These are phyloP conservation scores for Drosophila anomalata DNA, from an alignment of 2,888 invertebrate genomes.

Conservation along the genomic window DNA sequence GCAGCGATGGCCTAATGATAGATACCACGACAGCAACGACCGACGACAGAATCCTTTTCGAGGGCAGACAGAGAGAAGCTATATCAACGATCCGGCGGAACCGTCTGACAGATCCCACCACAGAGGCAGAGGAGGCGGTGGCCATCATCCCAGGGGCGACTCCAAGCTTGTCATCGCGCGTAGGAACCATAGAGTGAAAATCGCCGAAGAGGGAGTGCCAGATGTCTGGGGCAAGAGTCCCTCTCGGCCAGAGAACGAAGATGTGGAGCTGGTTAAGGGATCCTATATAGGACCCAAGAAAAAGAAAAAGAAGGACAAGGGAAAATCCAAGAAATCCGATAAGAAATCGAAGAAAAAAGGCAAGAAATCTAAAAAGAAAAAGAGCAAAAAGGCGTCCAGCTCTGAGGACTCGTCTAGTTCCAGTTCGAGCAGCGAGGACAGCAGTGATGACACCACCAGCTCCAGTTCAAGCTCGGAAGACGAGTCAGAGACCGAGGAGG, in stretches of 20 bases:
- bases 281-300: constrained; percentile 70
- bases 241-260: constrained; percentile 83
- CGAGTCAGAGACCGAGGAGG: constrained; percentile 71
- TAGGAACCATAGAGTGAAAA: constrained; percentile 89
- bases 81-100: constrained; percentile 69
- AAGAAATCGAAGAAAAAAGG: constrained; percentile 62
- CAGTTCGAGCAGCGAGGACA: constrained; percentile 51
- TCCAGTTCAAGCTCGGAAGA: constrained; percentile 67
- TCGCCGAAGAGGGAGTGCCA: constrained; percentile 88
- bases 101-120: constrained; percentile 40
- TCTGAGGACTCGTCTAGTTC: constrained; percentile 59
- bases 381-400: constrained; percentile 84
- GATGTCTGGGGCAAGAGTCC: constrained; percentile 92
- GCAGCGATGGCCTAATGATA: constrained; percentile 81
- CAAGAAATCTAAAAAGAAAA: constrained; percentile 84
- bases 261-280: constrained; percentile 66
- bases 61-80: constrained; percentile 61
- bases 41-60: constrained; percentile 69
- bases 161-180: constrained; percentile 88
- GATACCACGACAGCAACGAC: constrained; percentile 63
- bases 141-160: constrained; percentile 47
- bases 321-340: constrained; percentile 51
- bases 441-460: constrained; percentile 69
- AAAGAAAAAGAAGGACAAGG: constrained; percentile 69
- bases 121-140: constrained; percentile 43